Evolutionary conservation across 2,113 vertebrate genomes (phyloP).

Genomic region (Drymodes brunneopygia): DNA sequence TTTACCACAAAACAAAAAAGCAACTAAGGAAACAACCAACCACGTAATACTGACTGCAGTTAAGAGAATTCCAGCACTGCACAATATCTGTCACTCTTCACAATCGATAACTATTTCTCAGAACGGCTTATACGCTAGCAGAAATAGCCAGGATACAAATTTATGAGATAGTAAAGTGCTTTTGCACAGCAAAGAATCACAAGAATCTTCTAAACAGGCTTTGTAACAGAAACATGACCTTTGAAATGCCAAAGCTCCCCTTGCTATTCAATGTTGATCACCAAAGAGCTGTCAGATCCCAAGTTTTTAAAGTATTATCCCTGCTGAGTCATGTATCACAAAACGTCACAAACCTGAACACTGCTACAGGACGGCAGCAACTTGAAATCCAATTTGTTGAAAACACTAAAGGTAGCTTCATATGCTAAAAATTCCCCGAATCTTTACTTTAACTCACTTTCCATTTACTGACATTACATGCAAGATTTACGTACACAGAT

Average conservation of each 20-base stretch:
- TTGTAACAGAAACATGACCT: background rate
- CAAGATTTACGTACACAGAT: rapidly evolving
- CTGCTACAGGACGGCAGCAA: background rate
- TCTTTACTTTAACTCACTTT: background rate
- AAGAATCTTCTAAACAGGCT: background rate
- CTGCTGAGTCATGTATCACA: background rate
- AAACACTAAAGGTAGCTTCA: background rate
- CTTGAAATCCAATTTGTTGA: background rate
- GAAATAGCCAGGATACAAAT: background rate
- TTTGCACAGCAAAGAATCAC: background rate
- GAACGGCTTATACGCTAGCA: background rate
- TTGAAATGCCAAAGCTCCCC: constrained; percentile 13
- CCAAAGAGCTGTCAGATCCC: background rate
- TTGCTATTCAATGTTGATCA: background rate
- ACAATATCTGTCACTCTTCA: background rate
- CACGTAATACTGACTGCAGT: background rate
- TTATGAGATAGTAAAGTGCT: background rate
- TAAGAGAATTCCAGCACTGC: background rate
- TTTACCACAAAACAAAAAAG: background rate
- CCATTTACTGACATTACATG: background rate
- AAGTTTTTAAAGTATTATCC: background rate
- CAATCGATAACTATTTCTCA: background rate
- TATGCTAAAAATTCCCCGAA: background rate
- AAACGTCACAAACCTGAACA: rapidly evolving
- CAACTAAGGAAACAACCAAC: background rate